Percentiles rank a stretch among this genome's conserved stretches.
These are phyloP conservation scores for Progne subis DNA, from an alignment of 2,113 vertebrate genomes.

Conservation along the genomic window DNA sequence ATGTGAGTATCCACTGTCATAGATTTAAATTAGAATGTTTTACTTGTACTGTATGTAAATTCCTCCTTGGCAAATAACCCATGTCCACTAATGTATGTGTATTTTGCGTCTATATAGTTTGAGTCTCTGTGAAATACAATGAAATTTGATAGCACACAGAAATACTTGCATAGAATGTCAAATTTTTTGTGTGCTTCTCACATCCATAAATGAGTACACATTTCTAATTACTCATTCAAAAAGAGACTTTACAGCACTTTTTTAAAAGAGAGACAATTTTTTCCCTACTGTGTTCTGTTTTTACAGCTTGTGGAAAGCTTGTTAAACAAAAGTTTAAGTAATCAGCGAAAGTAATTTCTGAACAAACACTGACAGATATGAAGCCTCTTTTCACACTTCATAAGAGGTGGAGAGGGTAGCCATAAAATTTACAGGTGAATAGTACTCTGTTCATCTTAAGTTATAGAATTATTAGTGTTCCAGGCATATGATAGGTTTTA, in stretches of 20 bases:
- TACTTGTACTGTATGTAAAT: conserved; percentile 60
- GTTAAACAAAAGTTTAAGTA: conserved; percentile 71
- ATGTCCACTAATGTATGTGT: conserved; percentile 62
- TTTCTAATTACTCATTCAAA: conserved; percentile 73
- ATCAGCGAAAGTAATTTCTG: conserved; percentile 66
- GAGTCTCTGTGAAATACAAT: conserved; percentile 54
- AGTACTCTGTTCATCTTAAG: conserved; percentile 37
- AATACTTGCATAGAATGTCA: conserved; percentile 57
- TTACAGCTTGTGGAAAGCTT: conserved; percentile 71
- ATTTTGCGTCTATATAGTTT: conserved; percentile 65
- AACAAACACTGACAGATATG: conserved; percentile 68
- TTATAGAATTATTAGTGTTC: conserved; percentile 51
- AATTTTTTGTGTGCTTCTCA: conserved; percentile 60
- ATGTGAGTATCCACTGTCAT: conserved; percentile 42
- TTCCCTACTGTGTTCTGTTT: conserved; percentile 65
- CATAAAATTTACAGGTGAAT: conserved; percentile 56
- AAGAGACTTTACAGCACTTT: conserved; percentile 69
- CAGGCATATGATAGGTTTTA: neutral
- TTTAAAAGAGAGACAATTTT: conserved; percentile 66
- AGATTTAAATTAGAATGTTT: conserved; percentile 43
- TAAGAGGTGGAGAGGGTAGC: conserved; percentile 62
- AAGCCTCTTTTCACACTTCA: conserved; percentile 67
- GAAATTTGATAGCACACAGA: conserved; percentile 66
- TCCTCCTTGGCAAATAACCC: conserved; percentile 60
- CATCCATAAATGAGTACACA: conserved; percentile 68